A percentile compares a stretch with the other conserved stretches of the same genome.
Conservation (phyloP, 2,797 vertebrate genomes). For the Schizothorax lantsangensis region DNA sequence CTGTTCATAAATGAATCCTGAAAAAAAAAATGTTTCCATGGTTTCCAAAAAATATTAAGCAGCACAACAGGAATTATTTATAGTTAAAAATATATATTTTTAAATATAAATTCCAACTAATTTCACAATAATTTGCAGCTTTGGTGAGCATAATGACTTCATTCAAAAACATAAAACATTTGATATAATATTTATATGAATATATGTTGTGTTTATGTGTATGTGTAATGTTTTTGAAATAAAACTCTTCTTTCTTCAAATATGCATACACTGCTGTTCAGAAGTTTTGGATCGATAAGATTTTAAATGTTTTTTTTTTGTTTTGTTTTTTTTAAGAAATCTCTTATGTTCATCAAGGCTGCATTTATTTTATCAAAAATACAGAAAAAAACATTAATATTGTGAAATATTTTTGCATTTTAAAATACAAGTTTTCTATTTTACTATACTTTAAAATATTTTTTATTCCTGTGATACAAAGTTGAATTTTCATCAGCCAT, state of each 20-base stretch:
- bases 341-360: not conserved
- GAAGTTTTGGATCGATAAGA: not conserved
- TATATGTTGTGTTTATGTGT: not conserved
- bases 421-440: not conserved
- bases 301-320: not conserved
- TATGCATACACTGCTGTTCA: too few relatives aligned
- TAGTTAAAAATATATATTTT: not conserved
- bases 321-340: not conserved
- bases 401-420: not conserved
- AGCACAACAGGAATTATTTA: not conserved
- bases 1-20: not conserved
- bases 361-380: not conserved
- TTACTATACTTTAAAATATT: not conserved
- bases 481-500: not conserved
- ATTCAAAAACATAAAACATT: not conserved
- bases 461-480: not conserved
- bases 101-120: not conserved
- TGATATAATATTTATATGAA: not conserved
- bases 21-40: not conserved
- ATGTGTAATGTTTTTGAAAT: not conserved
- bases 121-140: not conserved
- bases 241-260: too few relatives aligned
- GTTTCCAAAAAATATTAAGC: not conserved
- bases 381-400: not conserved
- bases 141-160: not conserved